Evolutionary conservation across 2,797 vertebrate genomes (phyloP).

Genomic region (Paramormyrops hopkinsi): DNA sequence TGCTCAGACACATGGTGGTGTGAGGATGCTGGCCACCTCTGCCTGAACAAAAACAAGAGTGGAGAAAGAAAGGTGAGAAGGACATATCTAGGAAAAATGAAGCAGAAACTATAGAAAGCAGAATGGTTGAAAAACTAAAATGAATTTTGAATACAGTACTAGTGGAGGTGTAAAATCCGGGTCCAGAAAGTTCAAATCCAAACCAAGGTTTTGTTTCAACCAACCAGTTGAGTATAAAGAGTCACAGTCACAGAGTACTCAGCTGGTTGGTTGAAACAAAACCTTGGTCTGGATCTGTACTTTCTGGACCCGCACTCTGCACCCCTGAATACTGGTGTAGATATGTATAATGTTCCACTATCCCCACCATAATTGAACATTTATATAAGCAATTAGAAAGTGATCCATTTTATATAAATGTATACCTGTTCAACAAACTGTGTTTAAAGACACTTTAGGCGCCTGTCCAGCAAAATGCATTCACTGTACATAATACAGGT

Average conservation of each 20-base stretch:
- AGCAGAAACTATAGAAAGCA: background rate
- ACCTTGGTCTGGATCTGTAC: background rate
- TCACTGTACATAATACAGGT: background rate
- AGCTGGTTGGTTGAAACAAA: background rate
- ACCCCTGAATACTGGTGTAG: background rate
- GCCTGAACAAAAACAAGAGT: background rate
- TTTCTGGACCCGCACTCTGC: background rate
- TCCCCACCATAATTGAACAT: background rate
- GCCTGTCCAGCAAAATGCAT: background rate
- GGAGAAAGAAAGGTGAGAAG: background rate
- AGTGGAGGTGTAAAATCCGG: background rate
- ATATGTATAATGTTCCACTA: background rate
- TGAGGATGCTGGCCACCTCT: background rate
- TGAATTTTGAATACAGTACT: background rate
- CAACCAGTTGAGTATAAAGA: background rate
- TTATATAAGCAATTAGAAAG: background rate
- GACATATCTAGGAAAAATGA: background rate
- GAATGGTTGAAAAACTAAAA: background rate
- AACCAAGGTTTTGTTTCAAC: background rate
- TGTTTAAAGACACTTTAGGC: background rate
- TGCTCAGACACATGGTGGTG: background rate
- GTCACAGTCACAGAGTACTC: background rate
- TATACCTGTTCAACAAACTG: background rate
- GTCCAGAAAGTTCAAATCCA: background rate
- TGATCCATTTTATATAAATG: background rate